phyloP scores from a whole-genome alignment of 2,888 invertebrate genomes.

The Leptopilina myrica region DNA sequence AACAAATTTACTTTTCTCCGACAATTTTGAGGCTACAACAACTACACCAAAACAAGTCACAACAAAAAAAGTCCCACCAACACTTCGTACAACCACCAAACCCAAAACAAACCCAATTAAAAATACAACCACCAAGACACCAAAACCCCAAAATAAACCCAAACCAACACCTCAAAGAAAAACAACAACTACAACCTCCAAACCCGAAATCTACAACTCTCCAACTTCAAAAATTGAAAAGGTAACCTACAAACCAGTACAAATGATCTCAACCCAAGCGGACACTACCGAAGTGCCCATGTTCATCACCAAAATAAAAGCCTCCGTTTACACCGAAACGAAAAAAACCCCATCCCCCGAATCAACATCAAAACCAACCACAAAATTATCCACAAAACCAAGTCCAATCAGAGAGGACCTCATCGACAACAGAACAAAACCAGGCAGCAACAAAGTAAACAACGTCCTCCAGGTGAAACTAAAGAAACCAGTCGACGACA shows the following conservation, averaged over 20 bases:
- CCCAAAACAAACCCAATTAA: slow-evolving; percentile 54
- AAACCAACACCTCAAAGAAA: slow-evolving; percentile 58
- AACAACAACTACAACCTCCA: slow-evolving; percentile 49
- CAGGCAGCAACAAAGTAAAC: slow-evolving; percentile 60
- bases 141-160: slow-evolving; percentile 50
- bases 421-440: slow-evolving; percentile 59
- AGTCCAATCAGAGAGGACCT: slow-evolving; percentile 39
- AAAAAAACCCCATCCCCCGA: slow-evolving; percentile 77
- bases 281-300: slow-evolving; percentile 65
- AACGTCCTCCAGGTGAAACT: slow-evolving; percentile 68
- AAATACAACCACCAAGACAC: slow-evolving; percentile 41
- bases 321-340: slow-evolving; percentile 79
- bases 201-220: slow-evolving; percentile 52
- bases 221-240: slow-evolving; percentile 71
- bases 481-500: slow-evolving; percentile 65
- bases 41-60: slow-evolving; percentile 49
- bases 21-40: slow-evolving; percentile 2
- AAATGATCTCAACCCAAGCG: slow-evolving; percentile 58
- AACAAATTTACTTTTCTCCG: slow-evolving; percentile 27
- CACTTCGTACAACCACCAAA: slow-evolving; percentile 55
- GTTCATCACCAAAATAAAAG: slow-evolving; percentile 80
- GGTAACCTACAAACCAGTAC: slow-evolving; percentile 70
- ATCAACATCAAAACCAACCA: slow-evolving; percentile 53
- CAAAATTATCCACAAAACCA: slow-evolving; percentile 42
- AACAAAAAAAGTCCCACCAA: slow-evolving; percentile 53